These are phyloP conservation scores for Kuschelorhynchus macadamiae DNA, from an alignment of 2,888 invertebrate species.

Conservation along the genomic window DNA sequence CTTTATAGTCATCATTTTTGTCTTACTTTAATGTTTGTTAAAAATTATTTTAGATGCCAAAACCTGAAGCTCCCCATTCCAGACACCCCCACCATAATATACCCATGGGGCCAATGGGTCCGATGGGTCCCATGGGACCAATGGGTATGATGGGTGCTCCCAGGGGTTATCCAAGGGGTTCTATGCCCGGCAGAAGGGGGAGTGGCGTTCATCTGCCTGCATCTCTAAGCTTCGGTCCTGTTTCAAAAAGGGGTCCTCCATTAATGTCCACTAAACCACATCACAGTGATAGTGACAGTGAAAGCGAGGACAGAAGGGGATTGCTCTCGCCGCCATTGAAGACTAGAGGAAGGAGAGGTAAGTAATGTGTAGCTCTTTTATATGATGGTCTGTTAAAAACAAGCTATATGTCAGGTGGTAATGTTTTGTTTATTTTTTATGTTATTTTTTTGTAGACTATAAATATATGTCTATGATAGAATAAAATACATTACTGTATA, in stretches of 20 bases:
- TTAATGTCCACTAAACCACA: slow-evolving; percentile 48
- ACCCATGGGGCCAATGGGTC: no score
- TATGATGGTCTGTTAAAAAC: neutral
- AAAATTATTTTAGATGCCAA: slow-evolving; percentile 46
- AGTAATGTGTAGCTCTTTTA: neutral
- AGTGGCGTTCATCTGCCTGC: slow-evolving; percentile 67
- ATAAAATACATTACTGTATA: no score
- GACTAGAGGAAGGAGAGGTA: slow-evolving; percentile 56
- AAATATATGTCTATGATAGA: neutral
- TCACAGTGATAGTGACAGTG: slow-evolving; percentile 63
- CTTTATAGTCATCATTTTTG: no score
- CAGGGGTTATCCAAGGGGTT: slow-evolving; percentile 43
- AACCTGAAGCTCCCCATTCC: slow-evolving; percentile 30
- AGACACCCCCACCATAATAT: slow-evolving; percentile 17
- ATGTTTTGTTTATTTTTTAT: no score
- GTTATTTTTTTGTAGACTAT: neutral
- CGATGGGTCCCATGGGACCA: slow-evolving; percentile 14
- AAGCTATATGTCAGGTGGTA: no score
- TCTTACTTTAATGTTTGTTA: neutral
- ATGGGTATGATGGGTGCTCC: slow-evolving; percentile 33
- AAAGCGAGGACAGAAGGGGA: slow-evolving; percentile 58
- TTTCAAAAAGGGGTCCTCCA: slow-evolving; percentile 58
- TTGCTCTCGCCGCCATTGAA: slow-evolving; percentile 16
- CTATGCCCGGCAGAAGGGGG: slow-evolving; percentile 52
- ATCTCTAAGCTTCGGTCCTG: slow-evolving; percentile 71